Evolutionary conservation across 2,888 invertebrate species (phyloP).

Genomic region (Branchellion lobata): DNA sequence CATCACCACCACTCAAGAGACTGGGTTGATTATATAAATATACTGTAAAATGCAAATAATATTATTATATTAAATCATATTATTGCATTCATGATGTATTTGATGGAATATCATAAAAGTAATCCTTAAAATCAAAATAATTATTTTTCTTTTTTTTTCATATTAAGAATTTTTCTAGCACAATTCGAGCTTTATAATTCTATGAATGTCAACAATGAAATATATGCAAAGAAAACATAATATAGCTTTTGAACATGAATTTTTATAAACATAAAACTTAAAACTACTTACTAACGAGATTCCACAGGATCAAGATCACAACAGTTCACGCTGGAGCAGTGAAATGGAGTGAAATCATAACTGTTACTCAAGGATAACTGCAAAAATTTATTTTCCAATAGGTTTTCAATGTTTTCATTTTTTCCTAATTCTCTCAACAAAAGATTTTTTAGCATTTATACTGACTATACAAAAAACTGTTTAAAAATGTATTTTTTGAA

Average conservation of each 20-base stretch:
- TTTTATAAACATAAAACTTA: background rate
- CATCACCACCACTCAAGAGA: constrained; percentile 63
- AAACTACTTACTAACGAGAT: background rate
- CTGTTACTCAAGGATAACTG: background rate
- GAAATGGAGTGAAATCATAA: background rate
- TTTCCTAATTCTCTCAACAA: background rate
- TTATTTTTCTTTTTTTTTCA: background rate
- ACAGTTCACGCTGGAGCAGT: constrained; percentile 11
- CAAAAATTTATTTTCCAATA: background rate
- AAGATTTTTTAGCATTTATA: background rate
- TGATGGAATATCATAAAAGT: too few relatives aligned
- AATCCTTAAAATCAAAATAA: background rate
- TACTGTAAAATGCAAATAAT: too few relatives aligned
- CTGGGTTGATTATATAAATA: constrained; percentile 54
- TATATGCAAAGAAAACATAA: background rate
- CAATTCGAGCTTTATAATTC: too few relatives aligned
- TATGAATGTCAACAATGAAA: too few relatives aligned
- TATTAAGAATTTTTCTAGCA: background rate
- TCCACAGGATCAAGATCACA: constrained; percentile 23
- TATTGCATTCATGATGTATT: too few relatives aligned
- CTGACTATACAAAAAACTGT: too few relatives aligned
- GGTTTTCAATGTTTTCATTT: background rate
- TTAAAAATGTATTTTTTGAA: too few relatives aligned
- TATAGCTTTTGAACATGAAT: background rate
- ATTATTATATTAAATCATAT: too few relatives aligned